Percentiles rank a stretch among this genome's conserved stretches.
Conservation (phyloP, 2,797 vertebrate genomes). For the Ambastaia sidthimunki region DNA sequence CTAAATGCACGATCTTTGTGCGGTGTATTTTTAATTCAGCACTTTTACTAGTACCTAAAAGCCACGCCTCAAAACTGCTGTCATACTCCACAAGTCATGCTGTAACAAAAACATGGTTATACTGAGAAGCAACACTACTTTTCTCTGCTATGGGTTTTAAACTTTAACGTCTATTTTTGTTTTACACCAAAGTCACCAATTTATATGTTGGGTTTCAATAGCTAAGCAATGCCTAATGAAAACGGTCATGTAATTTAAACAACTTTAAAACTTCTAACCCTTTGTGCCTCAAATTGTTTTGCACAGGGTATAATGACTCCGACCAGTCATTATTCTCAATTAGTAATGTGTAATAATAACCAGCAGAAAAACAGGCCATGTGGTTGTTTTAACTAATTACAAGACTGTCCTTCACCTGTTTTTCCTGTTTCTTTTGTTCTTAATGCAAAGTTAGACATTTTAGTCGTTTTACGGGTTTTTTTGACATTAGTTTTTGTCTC, state of each 20-base stretch:
- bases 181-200: neutral
- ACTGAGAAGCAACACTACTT: neutral
- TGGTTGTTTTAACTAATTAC: neutral
- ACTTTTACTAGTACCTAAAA: constrained; percentile 1
- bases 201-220: neutral
- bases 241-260: neutral
- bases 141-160: neutral
- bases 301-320: neutral
- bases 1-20: neutral
- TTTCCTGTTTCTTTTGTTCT: no score
- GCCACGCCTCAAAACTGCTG: constrained; percentile 2
- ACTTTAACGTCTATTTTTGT: neutral
- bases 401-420: no score
- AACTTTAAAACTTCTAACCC: neutral
- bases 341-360: neutral
- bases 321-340: neutral
- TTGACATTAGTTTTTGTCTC: neutral
- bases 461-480: no score
- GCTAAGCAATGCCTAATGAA: no score
- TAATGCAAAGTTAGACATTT: no score
- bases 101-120: no score
- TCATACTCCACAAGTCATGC: neutral
- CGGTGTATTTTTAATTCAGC: neutral
- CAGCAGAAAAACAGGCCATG: neutral
- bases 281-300: neutral